These are phyloP conservation scores for Micropoecilia bifurca DNA, from an alignment of 2,797 vertebrate species.

Conservation along the genomic window DNA sequence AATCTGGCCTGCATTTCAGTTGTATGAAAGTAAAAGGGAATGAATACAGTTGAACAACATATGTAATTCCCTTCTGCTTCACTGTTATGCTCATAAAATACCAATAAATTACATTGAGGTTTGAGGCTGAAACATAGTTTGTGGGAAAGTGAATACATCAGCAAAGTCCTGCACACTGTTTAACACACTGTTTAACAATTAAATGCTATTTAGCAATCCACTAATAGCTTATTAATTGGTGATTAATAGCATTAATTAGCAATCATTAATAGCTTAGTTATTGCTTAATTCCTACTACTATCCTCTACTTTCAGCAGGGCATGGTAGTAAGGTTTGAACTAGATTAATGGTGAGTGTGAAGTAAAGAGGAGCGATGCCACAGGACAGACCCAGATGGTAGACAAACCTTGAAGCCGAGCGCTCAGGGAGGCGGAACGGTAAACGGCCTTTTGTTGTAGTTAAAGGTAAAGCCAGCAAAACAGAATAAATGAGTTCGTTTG, in stretches of 20 bases:
- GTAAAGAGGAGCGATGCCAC: constrained; percentile 67
- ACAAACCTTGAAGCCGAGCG: constrained; percentile 63
- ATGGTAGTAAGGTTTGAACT: constrained; percentile 55
- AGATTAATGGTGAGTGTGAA: constrained; percentile 63
- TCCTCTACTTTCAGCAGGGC: constrained; percentile 22
- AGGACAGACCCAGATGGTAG: constrained; percentile 66
- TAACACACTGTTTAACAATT: constrained; percentile 30
- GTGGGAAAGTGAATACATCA: background rate
- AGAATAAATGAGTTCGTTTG: constrained; percentile 76
- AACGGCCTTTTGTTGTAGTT: constrained; percentile 52
- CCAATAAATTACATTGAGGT: background rate
- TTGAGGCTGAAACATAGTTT: background rate
- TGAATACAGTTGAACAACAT: no score
- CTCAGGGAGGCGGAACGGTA: constrained; percentile 41
- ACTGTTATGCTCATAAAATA: background rate
- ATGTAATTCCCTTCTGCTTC: background rate
- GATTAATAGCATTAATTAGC: no score
- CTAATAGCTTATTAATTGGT: no score
- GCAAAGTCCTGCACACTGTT: background rate
- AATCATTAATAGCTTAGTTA: no score
- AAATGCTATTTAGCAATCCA: no score
- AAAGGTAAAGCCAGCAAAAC: constrained; percentile 68
- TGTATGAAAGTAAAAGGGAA: background rate
- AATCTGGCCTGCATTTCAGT: background rate
- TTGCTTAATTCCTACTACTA: no score